Percentiles rank a stretch among this genome's conserved stretches.
Conservation (phyloP, 2,113 vertebrate genomes). For the Brienomyrus longianalis region DNA sequence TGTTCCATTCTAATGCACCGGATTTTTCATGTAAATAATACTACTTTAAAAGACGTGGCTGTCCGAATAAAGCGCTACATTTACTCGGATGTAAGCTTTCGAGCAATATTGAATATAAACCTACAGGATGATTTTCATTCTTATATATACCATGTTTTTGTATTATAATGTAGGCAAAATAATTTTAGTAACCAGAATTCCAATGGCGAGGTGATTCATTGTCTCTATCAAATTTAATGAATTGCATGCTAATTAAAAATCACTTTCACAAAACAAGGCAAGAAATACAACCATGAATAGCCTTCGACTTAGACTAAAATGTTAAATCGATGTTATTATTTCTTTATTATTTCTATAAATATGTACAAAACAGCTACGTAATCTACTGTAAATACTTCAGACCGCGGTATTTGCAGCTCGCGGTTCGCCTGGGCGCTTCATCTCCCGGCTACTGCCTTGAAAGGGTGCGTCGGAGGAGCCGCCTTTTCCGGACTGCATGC, state of each 20-base stretch:
- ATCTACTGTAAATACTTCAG: background rate
- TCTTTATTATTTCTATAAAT: background rate
- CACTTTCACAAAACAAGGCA: background rate
- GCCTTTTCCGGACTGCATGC: slow-evolving; percentile 60
- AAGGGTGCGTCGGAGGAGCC: slow-evolving; percentile 65
- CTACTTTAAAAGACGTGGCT: background rate
- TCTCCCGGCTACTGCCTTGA: slow-evolving; percentile 45
- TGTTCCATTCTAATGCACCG: background rate
- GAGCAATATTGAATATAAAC: background rate
- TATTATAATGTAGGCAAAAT: background rate
- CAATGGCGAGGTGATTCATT: background rate
- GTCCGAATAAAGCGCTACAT: background rate
- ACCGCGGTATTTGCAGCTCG: background rate
- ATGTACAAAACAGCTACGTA: background rate
- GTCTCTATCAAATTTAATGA: background rate
- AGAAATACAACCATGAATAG: background rate
- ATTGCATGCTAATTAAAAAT: background rate
- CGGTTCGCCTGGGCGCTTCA: background rate
- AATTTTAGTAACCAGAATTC: background rate
- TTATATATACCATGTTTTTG: background rate
- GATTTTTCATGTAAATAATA: background rate
- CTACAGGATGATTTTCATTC: background rate
- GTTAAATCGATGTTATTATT: background rate
- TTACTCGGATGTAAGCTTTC: background rate
- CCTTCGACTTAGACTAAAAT: background rate